Conservation (phyloP, 2,888 invertebrate species). For the Mallateleia sp. region DNA sequence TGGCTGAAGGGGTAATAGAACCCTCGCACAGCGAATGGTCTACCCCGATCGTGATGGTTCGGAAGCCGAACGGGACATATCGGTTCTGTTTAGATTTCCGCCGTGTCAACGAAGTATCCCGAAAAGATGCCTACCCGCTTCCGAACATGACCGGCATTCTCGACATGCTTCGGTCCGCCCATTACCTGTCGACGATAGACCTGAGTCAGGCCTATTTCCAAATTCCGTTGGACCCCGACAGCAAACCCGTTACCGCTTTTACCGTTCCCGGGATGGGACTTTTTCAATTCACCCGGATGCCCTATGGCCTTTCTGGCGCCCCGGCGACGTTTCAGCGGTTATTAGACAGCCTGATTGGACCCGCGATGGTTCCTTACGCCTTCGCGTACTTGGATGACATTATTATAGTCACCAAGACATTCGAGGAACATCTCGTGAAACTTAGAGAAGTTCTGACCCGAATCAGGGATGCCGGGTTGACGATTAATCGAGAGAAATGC, state of each 20-base stretch:
- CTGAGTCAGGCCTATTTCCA: constrained; percentile 79
- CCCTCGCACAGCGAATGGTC: constrained; percentile 21
- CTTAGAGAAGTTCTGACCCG: constrained; percentile 14
- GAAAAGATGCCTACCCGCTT: constrained; percentile 69
- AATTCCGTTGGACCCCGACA: constrained; percentile 19
- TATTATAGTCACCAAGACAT: constrained; percentile 65
- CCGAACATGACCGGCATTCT: constrained; percentile 83
- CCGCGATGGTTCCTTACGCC: constrained; percentile 58
- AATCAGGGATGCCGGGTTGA: constrained; percentile 18
- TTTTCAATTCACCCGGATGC: constrained; percentile 71
- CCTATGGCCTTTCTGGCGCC: constrained; percentile 67
- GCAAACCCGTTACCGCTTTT: constrained; percentile 68
- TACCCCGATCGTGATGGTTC: constrained; percentile 22
- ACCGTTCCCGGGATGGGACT: constrained; percentile 54
- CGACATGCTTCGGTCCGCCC: constrained; percentile 81
- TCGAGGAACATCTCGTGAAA: constrained; percentile 60
- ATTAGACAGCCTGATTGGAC: constrained; percentile 59
- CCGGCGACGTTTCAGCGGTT: constrained; percentile 72
- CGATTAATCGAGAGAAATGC: constrained; percentile 61
- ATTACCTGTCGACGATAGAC: constrained; percentile 84
- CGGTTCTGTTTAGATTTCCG: constrained; percentile 82
- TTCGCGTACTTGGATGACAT: constrained; percentile 75
- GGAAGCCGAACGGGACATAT: constrained; percentile 13
- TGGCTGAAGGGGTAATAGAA: constrained; percentile 16
- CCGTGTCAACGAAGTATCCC: constrained; percentile 83